These are phyloP conservation scores for Crambe crambe DNA, from an alignment of 37 sponge, comb jelly and placozoan genomes.

Conservation along the genomic window DNA sequence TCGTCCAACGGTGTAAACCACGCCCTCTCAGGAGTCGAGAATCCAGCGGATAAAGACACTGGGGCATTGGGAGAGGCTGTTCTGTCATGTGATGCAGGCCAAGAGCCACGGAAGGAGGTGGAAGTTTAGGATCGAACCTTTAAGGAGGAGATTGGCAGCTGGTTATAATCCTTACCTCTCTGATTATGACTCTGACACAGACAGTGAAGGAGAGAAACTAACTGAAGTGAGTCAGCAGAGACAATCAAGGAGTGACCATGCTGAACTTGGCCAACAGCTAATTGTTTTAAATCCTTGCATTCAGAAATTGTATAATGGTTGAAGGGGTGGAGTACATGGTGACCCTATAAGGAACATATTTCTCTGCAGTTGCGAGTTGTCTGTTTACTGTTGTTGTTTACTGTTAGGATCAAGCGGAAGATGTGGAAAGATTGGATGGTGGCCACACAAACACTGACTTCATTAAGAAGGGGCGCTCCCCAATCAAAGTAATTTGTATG, in stretches of 20 bases:
- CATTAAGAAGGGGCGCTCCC: too few species aligned
- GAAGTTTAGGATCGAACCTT: slow-evolving; percentile 84
- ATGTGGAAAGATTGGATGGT: too few species aligned
- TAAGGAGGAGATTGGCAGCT: slow-evolving; percentile 52
- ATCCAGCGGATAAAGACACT: slow-evolving; percentile 50
- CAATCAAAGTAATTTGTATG: too few species aligned
- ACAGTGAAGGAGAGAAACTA: neutral
- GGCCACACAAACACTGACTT: too few species aligned
- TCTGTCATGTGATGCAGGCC: slow-evolving; percentile 43
- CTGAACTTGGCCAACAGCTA: neutral
- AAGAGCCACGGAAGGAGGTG: slow-evolving; percentile 79
- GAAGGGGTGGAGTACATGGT: too few species aligned
- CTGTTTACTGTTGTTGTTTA: too few species aligned
- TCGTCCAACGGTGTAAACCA: neutral
- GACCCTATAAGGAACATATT: too few species aligned
- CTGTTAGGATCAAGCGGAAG: too few species aligned
- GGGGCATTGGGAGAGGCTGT: slow-evolving; percentile 76
- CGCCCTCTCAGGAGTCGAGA: slow-evolving; percentile 56
- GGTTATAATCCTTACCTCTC: slow-evolving; percentile 48
- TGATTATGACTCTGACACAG: slow-evolving; percentile 21
- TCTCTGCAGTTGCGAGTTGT: too few species aligned
- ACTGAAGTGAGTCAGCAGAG: neutral
- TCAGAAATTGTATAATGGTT: too few species aligned
- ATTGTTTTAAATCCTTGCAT: too few species aligned
- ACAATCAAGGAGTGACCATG: neutral